Evolutionary conservation across 1,140 invertebrate genomes (phyloP).

Genomic region (Linepithema humile): DNA sequence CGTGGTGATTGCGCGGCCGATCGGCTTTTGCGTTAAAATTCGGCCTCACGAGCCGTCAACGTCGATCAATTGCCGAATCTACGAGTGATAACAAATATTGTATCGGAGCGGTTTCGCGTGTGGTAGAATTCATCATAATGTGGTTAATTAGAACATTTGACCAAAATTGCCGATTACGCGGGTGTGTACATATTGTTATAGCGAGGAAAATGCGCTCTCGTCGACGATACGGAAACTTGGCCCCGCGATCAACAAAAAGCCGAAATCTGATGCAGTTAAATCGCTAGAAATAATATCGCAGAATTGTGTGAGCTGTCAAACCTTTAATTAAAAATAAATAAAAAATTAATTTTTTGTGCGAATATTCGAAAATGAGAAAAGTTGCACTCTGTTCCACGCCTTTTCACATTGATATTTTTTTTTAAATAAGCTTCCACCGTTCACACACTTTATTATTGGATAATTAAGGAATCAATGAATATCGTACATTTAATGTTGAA

Average conservation of each 20-base stretch:
- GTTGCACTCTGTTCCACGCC: neutral
- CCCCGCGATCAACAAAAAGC: too few relatives aligned
- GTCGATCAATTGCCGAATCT: constrained; percentile 32
- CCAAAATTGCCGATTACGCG: constrained; percentile 15
- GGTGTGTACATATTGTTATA: neutral
- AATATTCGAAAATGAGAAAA: neutral
- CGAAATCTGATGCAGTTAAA: neutral
- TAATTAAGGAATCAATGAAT: neutral
- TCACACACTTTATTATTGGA: neutral
- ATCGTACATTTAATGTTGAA: neutral
- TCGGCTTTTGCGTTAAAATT: constrained; percentile 1
- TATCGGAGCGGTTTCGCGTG: neutral
- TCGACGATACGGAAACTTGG: neutral
- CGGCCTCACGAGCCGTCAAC: neutral
- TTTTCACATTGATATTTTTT: neutral
- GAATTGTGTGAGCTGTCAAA: too few relatives aligned
- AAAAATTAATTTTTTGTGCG: neutral
- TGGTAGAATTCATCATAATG: constrained; percentile 25
- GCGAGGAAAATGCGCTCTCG: neutral
- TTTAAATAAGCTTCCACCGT: too few relatives aligned
- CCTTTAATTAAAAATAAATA: neutral
- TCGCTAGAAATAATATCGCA: neutral
- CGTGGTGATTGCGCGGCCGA: constrained; percentile 3
- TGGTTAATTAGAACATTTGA: constrained; percentile 37
- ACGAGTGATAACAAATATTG: constrained; percentile 43